A percentile compares a stretch with the other conserved stretches of the same genome.
phyloP scores from a whole-genome alignment of 2,888 invertebrate genomes.

The Eristalis arbustorum region DNA sequence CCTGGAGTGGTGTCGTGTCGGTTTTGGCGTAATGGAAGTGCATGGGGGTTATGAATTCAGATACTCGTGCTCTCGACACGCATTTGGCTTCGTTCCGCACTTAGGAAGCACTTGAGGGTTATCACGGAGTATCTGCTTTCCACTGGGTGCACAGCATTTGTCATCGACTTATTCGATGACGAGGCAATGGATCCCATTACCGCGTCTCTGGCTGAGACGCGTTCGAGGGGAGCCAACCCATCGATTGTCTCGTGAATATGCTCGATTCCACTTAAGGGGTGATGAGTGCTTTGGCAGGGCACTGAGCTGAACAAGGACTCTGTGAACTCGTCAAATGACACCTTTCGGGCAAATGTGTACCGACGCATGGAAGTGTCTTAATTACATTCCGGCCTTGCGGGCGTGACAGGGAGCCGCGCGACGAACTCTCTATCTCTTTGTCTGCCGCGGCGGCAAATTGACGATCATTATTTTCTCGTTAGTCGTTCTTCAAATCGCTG shows the following conservation, averaged over 20 bases:
- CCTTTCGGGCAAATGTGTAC: background rate
- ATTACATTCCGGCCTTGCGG: background rate
- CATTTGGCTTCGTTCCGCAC: conserved; percentile 52
- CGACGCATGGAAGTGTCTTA: background rate
- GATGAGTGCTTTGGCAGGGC: too few species aligned
- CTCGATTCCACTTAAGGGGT: too few species aligned
- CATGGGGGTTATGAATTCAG: conserved; percentile 57
- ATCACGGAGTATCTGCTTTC: conserved; percentile 23
- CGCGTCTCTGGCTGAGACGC: background rate
- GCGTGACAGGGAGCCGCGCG: too few species aligned
- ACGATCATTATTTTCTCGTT: background rate
- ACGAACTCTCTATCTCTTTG: background rate
- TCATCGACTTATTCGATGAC: background rate
- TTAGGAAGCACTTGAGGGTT: conserved; percentile 49
- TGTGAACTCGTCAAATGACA: background rate
- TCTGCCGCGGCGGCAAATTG: background rate
- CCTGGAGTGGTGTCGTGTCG: conserved; percentile 38
- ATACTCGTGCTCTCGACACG: conserved; percentile 61
- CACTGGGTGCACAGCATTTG: conserved; percentile 18
- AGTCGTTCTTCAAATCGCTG: background rate
- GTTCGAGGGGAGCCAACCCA: too few species aligned
- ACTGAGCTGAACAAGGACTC: too few species aligned
- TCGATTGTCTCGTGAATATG: too few species aligned
- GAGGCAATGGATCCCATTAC: background rate
- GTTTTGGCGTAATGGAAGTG: conserved; percentile 35